These are phyloP conservation scores for Drosophila athabasca DNA, from an alignment of 1,140 invertebrate genomes.

Conservation along the genomic window DNA sequence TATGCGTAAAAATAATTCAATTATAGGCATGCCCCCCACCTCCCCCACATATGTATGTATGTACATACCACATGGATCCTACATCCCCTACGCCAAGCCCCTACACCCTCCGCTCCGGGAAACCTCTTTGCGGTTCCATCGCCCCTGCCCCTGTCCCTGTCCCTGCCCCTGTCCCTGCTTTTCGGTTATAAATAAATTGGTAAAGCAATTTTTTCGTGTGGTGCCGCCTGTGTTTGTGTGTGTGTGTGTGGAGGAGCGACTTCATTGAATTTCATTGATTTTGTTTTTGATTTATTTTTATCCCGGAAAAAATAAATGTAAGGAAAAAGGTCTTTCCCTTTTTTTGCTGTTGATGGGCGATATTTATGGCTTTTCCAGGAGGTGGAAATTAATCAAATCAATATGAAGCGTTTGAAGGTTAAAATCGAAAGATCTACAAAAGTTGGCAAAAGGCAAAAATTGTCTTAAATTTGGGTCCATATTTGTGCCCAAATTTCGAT, in stretches of 20 bases:
- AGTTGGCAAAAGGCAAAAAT: no score
- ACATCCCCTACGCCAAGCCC: not conserved
- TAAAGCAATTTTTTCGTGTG: slow-evolving; percentile 16
- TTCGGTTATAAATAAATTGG: slow-evolving; percentile 46
- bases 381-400: no score
- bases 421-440: no score
- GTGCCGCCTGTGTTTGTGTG: slow-evolving; percentile 3
- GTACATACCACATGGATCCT: slow-evolving; percentile 7
- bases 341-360: slow-evolving; percentile 21
- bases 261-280: slow-evolving; percentile 78
- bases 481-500: no score
- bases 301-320: not conserved
- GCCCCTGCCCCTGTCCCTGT: no score
- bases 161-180: no score
- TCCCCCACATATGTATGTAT: slow-evolving; percentile 6
- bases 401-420: no score
- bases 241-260: slow-evolving; percentile 17
- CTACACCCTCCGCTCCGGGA: not conserved
- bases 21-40: slow-evolving; percentile 39
- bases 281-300: slow-evolving; percentile 65
- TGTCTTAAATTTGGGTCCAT: no score
- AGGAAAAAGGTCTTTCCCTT: slow-evolving; percentile 19
- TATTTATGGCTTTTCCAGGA: not conserved
- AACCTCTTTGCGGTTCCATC: slow-evolving; percentile 31
- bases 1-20: slow-evolving; percentile 76